These are phyloP conservation scores for Eonycteris spelaea DNA, from an alignment of 2,113 vertebrate genomes.

Conservation along the genomic window DNA sequence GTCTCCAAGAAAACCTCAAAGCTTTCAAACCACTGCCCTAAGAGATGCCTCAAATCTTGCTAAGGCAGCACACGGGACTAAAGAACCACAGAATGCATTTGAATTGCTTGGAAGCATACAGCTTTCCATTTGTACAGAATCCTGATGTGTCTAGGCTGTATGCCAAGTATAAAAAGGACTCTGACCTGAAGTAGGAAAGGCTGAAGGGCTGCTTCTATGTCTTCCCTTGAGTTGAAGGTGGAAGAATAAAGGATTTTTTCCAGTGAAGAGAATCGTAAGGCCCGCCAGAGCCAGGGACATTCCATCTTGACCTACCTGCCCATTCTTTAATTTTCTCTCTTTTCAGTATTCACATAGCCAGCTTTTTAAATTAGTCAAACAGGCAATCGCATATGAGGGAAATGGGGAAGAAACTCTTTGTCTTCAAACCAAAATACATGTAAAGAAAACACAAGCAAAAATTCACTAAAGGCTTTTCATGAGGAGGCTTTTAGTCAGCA, in stretches of 20 bases:
- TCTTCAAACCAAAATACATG: neutral
- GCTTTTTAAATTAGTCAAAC: constrained; percentile 15
- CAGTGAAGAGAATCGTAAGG: neutral
- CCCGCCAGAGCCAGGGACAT: neutral
- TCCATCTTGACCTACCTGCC: neutral
- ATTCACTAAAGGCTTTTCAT: constrained; percentile 14
- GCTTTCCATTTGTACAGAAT: constrained; percentile 39
- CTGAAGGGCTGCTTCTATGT: neutral
- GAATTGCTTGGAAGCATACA: constrained; percentile 34
- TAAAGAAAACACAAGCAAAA: constrained; percentile 20
- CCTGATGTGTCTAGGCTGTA: neutral
- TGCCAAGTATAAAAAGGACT: neutral
- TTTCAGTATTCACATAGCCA: neutral
- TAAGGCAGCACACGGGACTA: neutral
- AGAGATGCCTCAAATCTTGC: constrained; percentile 12
- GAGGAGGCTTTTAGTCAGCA: neutral
- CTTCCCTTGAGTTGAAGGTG: neutral
- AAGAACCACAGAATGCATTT: neutral
- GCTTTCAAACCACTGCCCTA: constrained; percentile 51
- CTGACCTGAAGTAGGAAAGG: neutral
- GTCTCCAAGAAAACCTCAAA: constrained; percentile 64
- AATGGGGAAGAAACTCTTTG: neutral
- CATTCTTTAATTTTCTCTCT: neutral
- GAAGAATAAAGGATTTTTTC: neutral
- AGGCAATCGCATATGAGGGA: neutral